Percentiles rank a stretch among this genome's conserved stretches.
Evolutionary conservation across 2,113 vertebrate genomes (phyloP).

Genomic region (Leucopsar rothschildi): DNA sequence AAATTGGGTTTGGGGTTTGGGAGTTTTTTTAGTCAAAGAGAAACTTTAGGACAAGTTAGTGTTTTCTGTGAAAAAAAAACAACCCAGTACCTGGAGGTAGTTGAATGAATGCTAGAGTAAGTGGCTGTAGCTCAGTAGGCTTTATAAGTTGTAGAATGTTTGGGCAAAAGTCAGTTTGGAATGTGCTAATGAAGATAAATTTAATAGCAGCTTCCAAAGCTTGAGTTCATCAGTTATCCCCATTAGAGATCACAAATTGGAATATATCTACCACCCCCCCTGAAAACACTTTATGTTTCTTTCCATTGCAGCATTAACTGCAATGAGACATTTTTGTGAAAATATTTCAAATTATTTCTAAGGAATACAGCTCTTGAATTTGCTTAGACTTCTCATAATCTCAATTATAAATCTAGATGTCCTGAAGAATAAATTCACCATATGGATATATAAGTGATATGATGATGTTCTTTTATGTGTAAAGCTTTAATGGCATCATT

Average conservation of each 20-base stretch:
- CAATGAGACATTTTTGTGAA: not conserved
- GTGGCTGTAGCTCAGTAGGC: not conserved
- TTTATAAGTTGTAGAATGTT: not conserved
- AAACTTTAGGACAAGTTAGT: not conserved
- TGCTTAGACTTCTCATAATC: not conserved
- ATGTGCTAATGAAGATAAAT: constrained; percentile 7
- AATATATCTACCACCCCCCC: not conserved
- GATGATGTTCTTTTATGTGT: not conserved
- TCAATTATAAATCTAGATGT: not conserved
- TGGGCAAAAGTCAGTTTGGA: not conserved
- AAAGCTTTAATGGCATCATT: not conserved
- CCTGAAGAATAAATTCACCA: not conserved
- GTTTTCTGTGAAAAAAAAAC: not conserved
- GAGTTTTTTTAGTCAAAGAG: not conserved
- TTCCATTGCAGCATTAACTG: not conserved
- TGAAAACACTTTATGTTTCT: not conserved
- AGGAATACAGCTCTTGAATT: not conserved
- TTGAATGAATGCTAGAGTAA: not conserved
- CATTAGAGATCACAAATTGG: not conserved
- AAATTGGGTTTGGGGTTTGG: not conserved
- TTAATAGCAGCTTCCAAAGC: not conserved
- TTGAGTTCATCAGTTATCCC: not conserved
- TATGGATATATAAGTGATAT: not conserved
- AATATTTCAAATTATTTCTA: not conserved
- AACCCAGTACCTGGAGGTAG: not conserved